phyloP scores from a whole-genome alignment of 1,140 invertebrate genomes.

The Bradynema listronoti region DNA sequence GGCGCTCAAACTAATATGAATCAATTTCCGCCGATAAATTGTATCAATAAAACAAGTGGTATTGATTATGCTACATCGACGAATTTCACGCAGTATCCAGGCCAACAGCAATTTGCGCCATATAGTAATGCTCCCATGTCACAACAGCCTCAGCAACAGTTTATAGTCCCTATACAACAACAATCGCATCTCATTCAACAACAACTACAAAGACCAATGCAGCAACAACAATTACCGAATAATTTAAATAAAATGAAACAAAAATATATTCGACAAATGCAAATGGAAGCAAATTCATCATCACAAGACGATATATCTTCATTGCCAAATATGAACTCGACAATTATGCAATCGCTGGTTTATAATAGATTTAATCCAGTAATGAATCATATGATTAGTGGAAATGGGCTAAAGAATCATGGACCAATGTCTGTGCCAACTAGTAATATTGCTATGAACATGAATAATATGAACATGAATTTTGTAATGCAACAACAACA shows the following conservation, averaged over 20 bases:
- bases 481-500: conserved; percentile 18
- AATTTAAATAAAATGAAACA: conserved; percentile 13
- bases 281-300: too few relatives aligned
- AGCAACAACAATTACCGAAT: conserved; percentile 9
- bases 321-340: background rate
- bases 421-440: background rate
- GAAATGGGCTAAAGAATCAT: conserved; percentile 1
- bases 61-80: too few relatives aligned
- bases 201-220: conserved; percentile 2
- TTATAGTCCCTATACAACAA: background rate
- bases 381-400: background rate
- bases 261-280: too few relatives aligned
- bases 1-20: background rate
- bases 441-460: background rate
- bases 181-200: conserved; percentile 9
- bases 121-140: too few relatives aligned
- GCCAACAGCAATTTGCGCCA: too few relatives aligned
- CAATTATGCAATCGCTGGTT: background rate
- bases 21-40: too few relatives aligned
- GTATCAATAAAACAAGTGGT: too few relatives aligned
- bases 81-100: too few relatives aligned
- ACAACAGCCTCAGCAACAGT: too few relatives aligned
- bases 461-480: background rate
- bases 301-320: too few relatives aligned
- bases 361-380: too few relatives aligned